A percentile compares a stretch with the other conserved stretches of the same genome.
Evolutionary conservation across 2,888 invertebrate genomes (phyloP).

Genomic region (Prenolepis imparis): DNA sequence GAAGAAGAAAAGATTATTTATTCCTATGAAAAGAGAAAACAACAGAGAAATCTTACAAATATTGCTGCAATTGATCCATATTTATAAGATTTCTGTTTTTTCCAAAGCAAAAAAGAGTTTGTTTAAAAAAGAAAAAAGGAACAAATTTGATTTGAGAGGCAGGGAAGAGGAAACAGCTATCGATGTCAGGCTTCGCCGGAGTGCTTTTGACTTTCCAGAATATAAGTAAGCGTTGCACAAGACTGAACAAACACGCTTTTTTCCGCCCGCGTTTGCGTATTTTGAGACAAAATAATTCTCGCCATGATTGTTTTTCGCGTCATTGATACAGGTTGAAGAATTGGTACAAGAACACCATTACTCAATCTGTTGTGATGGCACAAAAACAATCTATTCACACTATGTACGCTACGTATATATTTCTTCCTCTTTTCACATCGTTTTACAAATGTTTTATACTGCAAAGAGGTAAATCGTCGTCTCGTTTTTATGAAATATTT

Average conservation of each 20-base stretch:
- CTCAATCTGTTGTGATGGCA: constrained; percentile 20
- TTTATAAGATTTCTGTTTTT: neutral
- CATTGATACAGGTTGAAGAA: neutral
- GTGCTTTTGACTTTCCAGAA: constrained; percentile 2
- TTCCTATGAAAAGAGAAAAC: no score
- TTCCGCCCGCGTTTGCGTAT: constrained; percentile 3
- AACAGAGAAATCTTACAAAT: no score
- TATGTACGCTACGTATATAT: neutral
- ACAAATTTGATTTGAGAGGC: neutral
- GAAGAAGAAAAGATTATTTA: constrained; percentile 65
- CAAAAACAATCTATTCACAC: neutral
- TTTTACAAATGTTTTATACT: constrained; percentile 1
- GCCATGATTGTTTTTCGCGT: neutral
- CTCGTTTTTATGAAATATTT: neutral
- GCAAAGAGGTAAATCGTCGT: neutral
- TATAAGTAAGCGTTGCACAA: constrained; percentile 57
- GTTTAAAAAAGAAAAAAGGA: no score
- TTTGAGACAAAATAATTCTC: neutral
- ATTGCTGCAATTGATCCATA: neutral
- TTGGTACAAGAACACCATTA: neutral
- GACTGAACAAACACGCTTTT: constrained; percentile 68
- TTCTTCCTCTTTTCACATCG: neutral
- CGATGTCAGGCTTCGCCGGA: neutral
- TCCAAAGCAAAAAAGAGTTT: neutral
- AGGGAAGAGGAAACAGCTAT: neutral